Conservation (phyloP, 2,113 vertebrate genomes). For the Apaloderma vittatum region DNA sequence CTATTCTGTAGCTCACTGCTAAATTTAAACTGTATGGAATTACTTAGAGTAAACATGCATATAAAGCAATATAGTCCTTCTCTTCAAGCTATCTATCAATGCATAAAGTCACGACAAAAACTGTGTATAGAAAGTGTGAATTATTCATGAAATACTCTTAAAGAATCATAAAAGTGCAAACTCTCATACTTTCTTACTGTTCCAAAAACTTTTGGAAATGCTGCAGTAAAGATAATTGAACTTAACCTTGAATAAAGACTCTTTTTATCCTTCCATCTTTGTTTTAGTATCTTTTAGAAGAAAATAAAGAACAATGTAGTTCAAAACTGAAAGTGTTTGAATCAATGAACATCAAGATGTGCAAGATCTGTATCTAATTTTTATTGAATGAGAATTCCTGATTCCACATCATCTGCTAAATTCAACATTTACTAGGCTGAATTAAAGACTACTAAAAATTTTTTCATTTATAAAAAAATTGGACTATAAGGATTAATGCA, state of each 20-base stretch:
- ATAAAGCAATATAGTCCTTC: neutral
- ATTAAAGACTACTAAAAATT: neutral
- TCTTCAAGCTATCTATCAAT: neutral
- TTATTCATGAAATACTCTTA: conserved; percentile 11
- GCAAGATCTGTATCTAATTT: neutral
- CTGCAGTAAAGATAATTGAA: neutral
- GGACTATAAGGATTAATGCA: neutral
- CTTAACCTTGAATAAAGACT: neutral
- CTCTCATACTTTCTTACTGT: neutral
- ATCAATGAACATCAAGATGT: neutral
- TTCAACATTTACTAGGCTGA: neutral
- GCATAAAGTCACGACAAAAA: neutral
- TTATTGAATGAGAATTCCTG: neutral
- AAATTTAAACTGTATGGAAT: conserved; percentile 1
- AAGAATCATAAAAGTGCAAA: neutral
- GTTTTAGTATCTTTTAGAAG: neutral
- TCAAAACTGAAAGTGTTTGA: neutral
- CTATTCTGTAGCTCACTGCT: neutral
- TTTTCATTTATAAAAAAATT: neutral
- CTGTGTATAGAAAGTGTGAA: neutral
- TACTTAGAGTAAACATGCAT: neutral
- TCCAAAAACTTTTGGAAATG: neutral
- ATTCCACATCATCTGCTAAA: neutral
- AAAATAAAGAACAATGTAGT: neutral
- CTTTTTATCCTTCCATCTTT: neutral